Evolutionary conservation across 2,888 invertebrate genomes (phyloP), one percentile per base, ranked within the genome.

Genomic region (Lysandra bellargus): DNA sequence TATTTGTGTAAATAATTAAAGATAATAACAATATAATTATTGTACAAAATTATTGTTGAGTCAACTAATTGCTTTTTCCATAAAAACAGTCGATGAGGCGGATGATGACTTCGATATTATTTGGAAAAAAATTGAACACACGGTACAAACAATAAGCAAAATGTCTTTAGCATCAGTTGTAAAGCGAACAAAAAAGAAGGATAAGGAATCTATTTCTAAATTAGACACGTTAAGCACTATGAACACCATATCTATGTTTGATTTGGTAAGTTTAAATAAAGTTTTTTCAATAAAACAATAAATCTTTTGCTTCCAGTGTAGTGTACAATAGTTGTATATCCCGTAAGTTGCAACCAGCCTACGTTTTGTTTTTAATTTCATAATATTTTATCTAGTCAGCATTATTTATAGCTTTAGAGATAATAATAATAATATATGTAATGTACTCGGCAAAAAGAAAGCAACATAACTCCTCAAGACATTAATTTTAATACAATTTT

Each of bases 121-220:
- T 79, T 85, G 84, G 79, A 91, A 86, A 80, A 94, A 93, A 84
- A 86, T 93, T 44, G 84, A 89, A 78, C 87, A 83, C 83, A 83
- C 93, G 80, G 88, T 88, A 1, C 86, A 82, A 73, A 87, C 85
- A 74, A 93, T 86, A 84, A 89, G 86, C 80, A 81, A 88, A 6
- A 84, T 84, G 7, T 90, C 92, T 1, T 91, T 93, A 23, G 88
- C 90, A n/a, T 90, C 92, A 30, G 92, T 89, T 85, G 84, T 83
- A 4, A 87, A 87, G 81, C 92, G 92, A 1, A 93, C 91, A 82
- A 93, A 91, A 83, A 92, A 91, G 82, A 69, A 69, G 12, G 1
- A 69, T 69, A 69, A 69, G 69, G 17, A 64, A 9, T 12, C 64
- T 23, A 12, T 30, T 30, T 30, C 23, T 12, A 64, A 64, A 9